These are phyloP conservation scores for Acrobasis repandana DNA, from an alignment of 2,888 invertebrate species.

Conservation along the genomic window DNA sequence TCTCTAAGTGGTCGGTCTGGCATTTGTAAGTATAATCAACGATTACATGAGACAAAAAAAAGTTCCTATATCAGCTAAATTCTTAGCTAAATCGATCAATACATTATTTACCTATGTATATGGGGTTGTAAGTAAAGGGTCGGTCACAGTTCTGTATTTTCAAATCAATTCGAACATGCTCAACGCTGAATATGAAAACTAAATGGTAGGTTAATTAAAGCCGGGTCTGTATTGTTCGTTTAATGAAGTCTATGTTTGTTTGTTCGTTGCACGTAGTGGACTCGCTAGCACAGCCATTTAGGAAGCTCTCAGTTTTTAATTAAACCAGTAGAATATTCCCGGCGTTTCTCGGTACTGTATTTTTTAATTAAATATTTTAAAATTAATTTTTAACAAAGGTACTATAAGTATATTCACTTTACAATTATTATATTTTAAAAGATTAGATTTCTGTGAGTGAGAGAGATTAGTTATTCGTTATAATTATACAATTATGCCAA, in stretches of 20 bases:
- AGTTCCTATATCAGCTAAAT: too few species aligned
- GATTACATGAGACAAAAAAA: too few species aligned
- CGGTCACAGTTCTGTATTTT: neutral
- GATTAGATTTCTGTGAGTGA: too few species aligned
- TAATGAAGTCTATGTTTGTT: conserved; percentile 20
- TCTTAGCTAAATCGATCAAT: too few species aligned
- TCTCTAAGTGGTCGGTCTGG: too few species aligned
- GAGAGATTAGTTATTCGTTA: too few species aligned
- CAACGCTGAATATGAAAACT: neutral
- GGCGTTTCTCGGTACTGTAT: neutral
- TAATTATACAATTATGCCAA: too few species aligned
- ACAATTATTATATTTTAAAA: too few species aligned
- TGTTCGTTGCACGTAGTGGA: conserved; percentile 2
- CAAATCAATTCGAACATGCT: neutral
- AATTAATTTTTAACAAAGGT: neutral
- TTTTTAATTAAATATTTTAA: neutral
- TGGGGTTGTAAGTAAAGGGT: too few species aligned
- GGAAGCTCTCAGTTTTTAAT: conserved; percentile 8
- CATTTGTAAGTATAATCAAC: too few species aligned
- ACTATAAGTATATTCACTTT: too few species aligned
- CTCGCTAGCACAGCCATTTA: conserved; percentile 10
- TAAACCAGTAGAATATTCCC: neutral
- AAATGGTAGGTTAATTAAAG: conserved; percentile 27
- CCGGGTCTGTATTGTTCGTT: conserved; percentile 21
- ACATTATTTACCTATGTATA: too few species aligned